These are phyloP conservation scores for Phaethornis superciliosus DNA, from an alignment of 2,113 vertebrate genomes.

Conservation along the genomic window DNA sequence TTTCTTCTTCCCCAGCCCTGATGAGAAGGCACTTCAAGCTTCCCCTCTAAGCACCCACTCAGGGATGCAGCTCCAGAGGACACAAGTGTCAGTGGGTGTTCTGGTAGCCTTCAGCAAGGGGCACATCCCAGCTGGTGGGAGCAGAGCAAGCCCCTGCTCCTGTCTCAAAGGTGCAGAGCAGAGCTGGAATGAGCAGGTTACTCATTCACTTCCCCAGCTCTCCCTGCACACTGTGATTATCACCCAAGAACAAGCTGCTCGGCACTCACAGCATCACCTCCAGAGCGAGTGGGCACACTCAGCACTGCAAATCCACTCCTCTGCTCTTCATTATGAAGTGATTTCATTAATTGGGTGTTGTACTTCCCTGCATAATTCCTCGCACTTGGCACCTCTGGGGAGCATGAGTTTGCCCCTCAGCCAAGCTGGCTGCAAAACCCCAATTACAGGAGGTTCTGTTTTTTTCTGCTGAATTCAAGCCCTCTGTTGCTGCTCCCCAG, in stretches of 20 bases:
- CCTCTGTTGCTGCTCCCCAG: neutral
- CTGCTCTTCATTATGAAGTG: slow-evolving; percentile 23
- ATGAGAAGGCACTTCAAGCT: neutral
- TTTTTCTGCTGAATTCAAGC: neutral
- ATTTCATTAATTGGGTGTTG: slow-evolving; percentile 52
- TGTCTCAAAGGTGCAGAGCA: neutral
- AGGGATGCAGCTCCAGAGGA: neutral
- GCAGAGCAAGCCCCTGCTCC: neutral
- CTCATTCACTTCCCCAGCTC: neutral
- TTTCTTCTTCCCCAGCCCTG: neutral
- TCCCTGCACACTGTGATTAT: neutral
- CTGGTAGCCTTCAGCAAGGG: neutral
- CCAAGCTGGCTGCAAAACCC: neutral
- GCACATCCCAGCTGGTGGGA: neutral
- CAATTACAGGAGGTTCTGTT: neutral
- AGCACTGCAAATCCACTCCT: slow-evolving; percentile 24
- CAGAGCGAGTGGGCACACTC: slow-evolving; percentile 26
- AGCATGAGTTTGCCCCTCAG: slow-evolving; percentile 10
- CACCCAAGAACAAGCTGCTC: neutral
- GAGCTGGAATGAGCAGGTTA: neutral
- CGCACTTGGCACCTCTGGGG: neutral
- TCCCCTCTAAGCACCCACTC: neutral
- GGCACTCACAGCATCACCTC: neutral
- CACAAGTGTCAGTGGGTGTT: too few relatives aligned
- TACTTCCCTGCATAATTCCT: neutral